phyloP scores from a whole-genome alignment of 2,797 vertebrate species.

The Cuniculus paca region DNA sequence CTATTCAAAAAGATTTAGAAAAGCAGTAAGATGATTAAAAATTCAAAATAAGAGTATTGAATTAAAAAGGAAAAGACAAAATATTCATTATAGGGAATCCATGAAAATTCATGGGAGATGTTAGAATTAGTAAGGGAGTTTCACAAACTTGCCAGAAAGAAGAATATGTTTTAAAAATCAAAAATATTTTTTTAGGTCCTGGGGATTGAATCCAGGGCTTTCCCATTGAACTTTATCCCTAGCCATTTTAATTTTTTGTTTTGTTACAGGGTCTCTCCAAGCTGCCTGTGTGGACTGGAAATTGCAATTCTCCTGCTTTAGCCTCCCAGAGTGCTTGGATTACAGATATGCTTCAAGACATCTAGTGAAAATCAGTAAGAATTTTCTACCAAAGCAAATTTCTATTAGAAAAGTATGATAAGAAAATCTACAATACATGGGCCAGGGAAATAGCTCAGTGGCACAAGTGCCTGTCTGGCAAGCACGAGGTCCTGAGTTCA shows the following conservation, averaged over 20 bases:
- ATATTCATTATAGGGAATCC: neutral
- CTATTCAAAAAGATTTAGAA: constrained; percentile 14
- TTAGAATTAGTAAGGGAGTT: neutral
- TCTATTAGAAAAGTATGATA: neutral
- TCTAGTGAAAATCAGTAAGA: neutral
- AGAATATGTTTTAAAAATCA: neutral
- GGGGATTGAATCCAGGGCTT: neutral
- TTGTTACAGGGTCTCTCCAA: neutral
- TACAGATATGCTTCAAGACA: neutral
- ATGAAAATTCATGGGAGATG: neutral
- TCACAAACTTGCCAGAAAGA: neutral
- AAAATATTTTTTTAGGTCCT: neutral
- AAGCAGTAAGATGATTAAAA: constrained; percentile 1
- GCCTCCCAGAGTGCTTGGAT: neutral
- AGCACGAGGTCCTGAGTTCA: too few species aligned
- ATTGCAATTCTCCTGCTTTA: neutral
- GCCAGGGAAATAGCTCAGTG: too few species aligned
- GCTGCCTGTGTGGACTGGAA: neutral
- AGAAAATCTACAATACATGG: neutral
- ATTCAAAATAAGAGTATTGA: constrained; percentile 24
- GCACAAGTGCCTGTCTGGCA: too few species aligned
- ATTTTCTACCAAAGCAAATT: constrained; percentile 16
- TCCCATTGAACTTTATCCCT: neutral
- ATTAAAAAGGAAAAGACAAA: constrained; percentile 39
- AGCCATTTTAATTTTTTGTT: neutral